Evolutionary conservation across 2,113 vertebrate genomes (phyloP).

Genomic region (Oreocharis arfaki): DNA sequence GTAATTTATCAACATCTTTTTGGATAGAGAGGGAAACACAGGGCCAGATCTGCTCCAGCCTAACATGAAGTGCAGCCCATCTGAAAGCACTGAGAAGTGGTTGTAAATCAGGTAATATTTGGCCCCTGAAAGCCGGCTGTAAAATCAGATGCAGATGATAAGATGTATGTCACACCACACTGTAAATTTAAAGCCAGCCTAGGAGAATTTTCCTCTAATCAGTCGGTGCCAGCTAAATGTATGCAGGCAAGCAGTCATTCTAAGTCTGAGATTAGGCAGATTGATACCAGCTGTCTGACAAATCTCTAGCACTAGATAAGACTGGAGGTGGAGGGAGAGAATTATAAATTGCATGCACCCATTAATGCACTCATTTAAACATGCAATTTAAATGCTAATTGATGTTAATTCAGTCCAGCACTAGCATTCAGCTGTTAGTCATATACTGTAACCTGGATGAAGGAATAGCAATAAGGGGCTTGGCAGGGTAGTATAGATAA

Average conservation of each 20-base stretch:
- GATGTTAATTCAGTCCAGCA: slow-evolving; percentile 46
- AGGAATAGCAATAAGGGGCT: background rate
- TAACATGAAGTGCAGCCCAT: background rate
- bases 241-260: slow-evolving; percentile 3
- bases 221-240: background rate
- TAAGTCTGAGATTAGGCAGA: slow-evolving; percentile 40
- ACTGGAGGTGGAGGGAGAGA: background rate
- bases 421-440: background rate
- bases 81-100: background rate
- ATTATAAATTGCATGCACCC: slow-evolving; percentile 21
- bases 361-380: slow-evolving; percentile 44
- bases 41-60: background rate
- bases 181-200: slow-evolving; percentile 41
- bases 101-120: slow-evolving; percentile 35
- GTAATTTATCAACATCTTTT: background rate
- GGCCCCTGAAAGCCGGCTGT: background rate
- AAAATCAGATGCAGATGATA: slow-evolving; percentile 19
- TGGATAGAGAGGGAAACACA: background rate
- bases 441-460: background rate
- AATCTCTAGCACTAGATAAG: slow-evolving; percentile 19
- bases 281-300: slow-evolving; percentile 38
- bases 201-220: slow-evolving; percentile 34
- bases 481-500: background rate
- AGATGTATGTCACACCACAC: background rate
- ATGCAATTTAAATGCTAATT: slow-evolving; percentile 65